Base-by-base conservation (phyloP, 2,797 vertebrate genomes). In the Limnodromus scolopaceus region DNA sequence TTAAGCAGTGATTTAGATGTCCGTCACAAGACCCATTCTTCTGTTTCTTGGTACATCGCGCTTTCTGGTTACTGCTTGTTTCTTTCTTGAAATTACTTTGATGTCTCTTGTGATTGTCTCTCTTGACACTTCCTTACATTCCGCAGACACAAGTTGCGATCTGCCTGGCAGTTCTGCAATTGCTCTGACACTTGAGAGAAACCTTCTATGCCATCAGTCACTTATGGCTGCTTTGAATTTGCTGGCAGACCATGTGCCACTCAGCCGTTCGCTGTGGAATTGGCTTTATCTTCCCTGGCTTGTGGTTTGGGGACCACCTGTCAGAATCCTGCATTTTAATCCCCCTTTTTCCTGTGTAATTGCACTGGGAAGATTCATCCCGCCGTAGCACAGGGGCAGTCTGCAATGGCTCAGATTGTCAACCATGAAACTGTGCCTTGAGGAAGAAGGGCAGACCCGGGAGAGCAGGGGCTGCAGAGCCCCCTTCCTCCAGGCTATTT, bases 141-240 rank as follows among this genome's bases (percentile, higher is more conserved):
- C 38, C 57, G 61, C 88, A 87, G 82, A 87, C 65, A 46, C 61
- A 70, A 60, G 77, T 17, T 86, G 68, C 1, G 68, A 89, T 83
- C 84, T 63, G 54, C 81, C 39, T 86, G 93, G 84, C 93, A 91
- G 92, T 36, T 91, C 76, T 75, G 70, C 78, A 34, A 46, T 92
- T 57, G 65, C 87, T 91, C 72, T 89, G 85, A 79, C 66, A 46
- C 72, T 91, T 41, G n/a, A 64, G 83, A 84, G 87, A 64, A 84
- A 27, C 70, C 60, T 64, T 41, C 34, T 46, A 30, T 60, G 70
- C 75, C 76, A 70, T 36, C 92, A 87, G 51, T 65, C 66, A 65
- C 87, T 78, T 74, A 49, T 9, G 9, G 8, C 70, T 46, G 75
- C 89, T 77, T 63, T 34, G 63, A 68, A 25, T 71, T 24, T 43